These are phyloP conservation scores for Sebastes ruberrimus DNA, from an alignment of 2,797 vertebrate genomes.

Conservation along the genomic window DNA sequence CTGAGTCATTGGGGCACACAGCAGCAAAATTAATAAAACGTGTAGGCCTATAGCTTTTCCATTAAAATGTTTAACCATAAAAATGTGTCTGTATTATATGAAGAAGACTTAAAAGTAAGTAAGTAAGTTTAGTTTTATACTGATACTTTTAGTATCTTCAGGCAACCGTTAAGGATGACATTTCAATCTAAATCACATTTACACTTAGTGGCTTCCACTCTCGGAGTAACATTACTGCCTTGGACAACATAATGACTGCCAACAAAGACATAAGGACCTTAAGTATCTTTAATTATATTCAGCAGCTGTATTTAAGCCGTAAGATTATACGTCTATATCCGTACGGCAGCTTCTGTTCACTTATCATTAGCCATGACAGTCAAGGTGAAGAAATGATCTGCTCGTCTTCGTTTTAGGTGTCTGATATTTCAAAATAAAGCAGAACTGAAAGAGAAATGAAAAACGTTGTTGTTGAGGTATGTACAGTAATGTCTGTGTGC, in stretches of 20 bases:
- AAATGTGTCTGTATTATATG: not conserved
- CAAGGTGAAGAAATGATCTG: slow-evolving; percentile 17
- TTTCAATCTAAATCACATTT: not conserved
- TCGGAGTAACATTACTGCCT: not conserved
- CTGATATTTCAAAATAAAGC: not conserved
- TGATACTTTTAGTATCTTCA: not conserved
- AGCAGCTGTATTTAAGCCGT: not conserved
- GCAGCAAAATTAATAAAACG: not conserved
- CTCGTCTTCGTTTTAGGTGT: not conserved
- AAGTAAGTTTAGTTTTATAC: not conserved
- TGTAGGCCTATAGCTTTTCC: not conserved
- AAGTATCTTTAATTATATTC: slow-evolving; percentile 30
- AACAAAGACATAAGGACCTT: slow-evolving; percentile 24
- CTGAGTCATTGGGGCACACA: not conserved
- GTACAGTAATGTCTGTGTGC: not conserved
- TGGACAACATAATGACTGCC: slow-evolving; percentile 16
- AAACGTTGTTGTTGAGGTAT: not conserved
- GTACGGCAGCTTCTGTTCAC: not conserved
- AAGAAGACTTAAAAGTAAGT: not conserved
- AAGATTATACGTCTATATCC: slow-evolving; percentile 18
- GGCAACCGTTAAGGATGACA: not conserved
- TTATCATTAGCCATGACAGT: not conserved
- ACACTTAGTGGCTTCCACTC: not conserved
- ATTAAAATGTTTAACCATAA: not conserved
- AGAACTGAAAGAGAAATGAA: not conserved